Conservation (phyloP, 2,797 vertebrate species). For the Hydrophis major region DNA sequence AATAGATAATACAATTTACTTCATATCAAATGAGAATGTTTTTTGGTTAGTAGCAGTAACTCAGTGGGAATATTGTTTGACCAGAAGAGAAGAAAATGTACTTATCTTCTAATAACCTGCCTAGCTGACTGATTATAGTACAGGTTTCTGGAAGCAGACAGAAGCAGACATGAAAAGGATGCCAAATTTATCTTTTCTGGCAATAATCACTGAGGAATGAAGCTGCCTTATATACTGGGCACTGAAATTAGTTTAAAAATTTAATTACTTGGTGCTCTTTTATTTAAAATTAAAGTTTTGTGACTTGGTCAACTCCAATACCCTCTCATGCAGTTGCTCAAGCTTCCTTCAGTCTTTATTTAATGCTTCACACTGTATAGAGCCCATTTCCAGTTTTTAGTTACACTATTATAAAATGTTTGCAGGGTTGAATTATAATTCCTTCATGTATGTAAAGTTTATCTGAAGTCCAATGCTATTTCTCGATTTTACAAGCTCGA, state of each 20-base stretch:
- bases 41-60: constrained; percentile 36
- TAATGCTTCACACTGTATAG: not conserved
- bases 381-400: not conserved
- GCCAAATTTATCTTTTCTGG: constrained; percentile 62
- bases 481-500: not conserved
- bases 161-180: constrained; percentile 61
- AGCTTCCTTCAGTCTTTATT: not conserved
- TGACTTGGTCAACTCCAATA: constrained; percentile 59
- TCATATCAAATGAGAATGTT: constrained; percentile 40
- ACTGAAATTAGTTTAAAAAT: constrained; percentile 53
- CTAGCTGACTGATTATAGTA: constrained; percentile 60
- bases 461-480: not conserved
- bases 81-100: not conserved
- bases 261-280: constrained; percentile 46
- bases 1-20: constrained; percentile 46
- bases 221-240: constrained; percentile 45
- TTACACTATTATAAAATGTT: not conserved
- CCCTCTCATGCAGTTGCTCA: constrained; percentile 36
- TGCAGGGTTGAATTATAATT: not conserved
- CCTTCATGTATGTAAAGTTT: not conserved
- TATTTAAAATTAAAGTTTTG: constrained; percentile 62
- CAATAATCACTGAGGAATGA: constrained; percentile 38
- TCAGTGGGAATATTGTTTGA: constrained; percentile 40
- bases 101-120: constrained; percentile 50
- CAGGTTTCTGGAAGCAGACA: constrained; percentile 61